Conservation (phyloP, 2,113 vertebrate species). For the Myocastor coypus region DNA sequence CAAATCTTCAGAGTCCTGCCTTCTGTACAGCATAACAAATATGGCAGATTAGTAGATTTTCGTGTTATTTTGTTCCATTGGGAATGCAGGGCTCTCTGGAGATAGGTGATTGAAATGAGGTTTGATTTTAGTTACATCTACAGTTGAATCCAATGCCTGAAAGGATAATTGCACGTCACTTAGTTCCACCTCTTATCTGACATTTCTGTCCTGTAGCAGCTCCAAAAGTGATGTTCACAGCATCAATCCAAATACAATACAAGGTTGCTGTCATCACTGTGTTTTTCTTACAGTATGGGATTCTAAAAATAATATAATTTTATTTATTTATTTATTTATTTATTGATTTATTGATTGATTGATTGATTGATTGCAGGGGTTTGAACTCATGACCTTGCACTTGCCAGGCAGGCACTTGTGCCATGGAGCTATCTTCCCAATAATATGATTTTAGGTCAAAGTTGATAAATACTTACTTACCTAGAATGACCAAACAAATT, state of each 20-base stretch:
- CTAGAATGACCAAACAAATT: neutral
- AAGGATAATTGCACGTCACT: neutral
- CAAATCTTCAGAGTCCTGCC: neutral
- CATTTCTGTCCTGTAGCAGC: neutral
- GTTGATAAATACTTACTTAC: neutral
- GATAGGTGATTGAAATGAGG: neutral
- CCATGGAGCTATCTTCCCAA: too few species aligned
- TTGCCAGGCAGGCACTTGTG: too few species aligned
- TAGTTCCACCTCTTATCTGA: neutral
- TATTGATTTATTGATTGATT: too few species aligned
- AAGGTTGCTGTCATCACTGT: neutral
- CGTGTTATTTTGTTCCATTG: neutral
- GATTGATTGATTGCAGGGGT: too few species aligned
- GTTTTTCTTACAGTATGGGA: neutral
- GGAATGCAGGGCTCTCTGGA: slow-evolving; percentile 6
- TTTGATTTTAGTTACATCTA: neutral
- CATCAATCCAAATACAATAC: neutral
- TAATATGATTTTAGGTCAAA: neutral
- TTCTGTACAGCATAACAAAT: neutral
- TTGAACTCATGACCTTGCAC: too few species aligned
- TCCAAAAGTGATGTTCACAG: too few species aligned
- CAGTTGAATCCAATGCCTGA: neutral
- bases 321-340: too few species aligned
- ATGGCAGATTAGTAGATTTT: slow-evolving; percentile 37
- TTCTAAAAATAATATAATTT: neutral